Percentiles rank a stretch among this genome's conserved stretches.
These are phyloP conservation scores for Cerceris rybyensis DNA, from an alignment of 2,888 invertebrate species.

Conservation along the genomic window DNA sequence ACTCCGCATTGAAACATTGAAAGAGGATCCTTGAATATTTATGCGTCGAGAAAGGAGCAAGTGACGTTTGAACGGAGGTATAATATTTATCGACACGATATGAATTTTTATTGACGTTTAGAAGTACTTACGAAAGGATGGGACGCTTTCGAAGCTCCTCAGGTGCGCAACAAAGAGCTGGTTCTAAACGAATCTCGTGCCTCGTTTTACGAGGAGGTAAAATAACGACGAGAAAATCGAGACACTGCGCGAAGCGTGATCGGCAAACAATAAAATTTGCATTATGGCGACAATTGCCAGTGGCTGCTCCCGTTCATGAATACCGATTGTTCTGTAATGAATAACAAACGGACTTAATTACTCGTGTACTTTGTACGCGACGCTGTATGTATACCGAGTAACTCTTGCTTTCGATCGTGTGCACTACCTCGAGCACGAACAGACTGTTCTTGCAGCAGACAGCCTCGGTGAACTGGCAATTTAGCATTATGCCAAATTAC, in stretches of 20 bases:
- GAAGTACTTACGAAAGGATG: conserved; percentile 13
- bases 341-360: conserved; percentile 4
- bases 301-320: too few species aligned
- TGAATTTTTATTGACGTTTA: conserved; percentile 30
- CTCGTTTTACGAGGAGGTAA: not conserved
- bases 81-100: conserved; percentile 32
- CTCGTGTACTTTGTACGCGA: conserved; percentile 6
- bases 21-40: conserved; percentile 10
- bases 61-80: not conserved
- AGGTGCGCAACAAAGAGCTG: too few species aligned
- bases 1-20: conserved; percentile 18
- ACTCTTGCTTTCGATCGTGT: not conserved
- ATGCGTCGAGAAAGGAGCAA: conserved; percentile 10
- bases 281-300: not conserved
- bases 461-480: too few species aligned
- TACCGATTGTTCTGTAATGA: not conserved
- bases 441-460: too few species aligned
- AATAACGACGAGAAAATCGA: not conserved
- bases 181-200: not conserved
- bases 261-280: conserved; percentile 4
- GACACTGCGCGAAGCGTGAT: not conserved
- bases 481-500: too few species aligned
- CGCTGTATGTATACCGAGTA: too few species aligned
- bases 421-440: not conserved
- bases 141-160: not conserved